Conservation (phyloP, 2,797 vertebrate genomes). For the Pachyuromys duprasi region DNA sequence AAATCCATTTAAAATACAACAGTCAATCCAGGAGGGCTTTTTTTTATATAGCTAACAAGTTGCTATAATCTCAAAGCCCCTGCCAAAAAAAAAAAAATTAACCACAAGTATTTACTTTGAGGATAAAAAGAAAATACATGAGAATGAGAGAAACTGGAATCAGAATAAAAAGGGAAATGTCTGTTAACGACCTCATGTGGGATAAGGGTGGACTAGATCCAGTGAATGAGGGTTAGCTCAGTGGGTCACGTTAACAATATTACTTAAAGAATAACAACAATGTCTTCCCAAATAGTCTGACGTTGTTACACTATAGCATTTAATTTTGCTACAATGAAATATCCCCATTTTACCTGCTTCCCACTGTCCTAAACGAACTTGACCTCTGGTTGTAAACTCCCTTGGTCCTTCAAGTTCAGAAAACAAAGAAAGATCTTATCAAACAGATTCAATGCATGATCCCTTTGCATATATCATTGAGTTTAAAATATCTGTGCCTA, state of each 20-base stretch:
- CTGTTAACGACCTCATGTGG: not conserved
- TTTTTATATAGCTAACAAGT: not conserved
- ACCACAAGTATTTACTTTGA: not conserved
- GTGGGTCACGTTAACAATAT: not conserved
- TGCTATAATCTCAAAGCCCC: not conserved
- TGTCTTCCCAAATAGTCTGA: not conserved
- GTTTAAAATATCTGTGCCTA: not conserved
- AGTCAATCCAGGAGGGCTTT: not conserved
- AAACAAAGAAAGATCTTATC: not conserved
- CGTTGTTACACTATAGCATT: not conserved
- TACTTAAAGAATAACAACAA: not conserved
- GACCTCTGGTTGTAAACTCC: not conserved
- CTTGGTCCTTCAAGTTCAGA: not conserved
- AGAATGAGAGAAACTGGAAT: not conserved
- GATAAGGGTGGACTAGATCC: not conserved
- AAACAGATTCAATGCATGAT: not conserved
- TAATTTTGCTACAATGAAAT: not conserved
- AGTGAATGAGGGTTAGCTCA: not conserved
- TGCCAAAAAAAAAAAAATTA: not conserved
- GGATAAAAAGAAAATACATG: not conserved
- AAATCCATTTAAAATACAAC: constrained; percentile 68
- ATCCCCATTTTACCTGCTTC: not conserved
- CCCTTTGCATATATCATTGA: not conserved
- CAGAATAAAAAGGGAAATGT: not conserved
- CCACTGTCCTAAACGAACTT: not conserved